These are phyloP conservation scores for Chelonoidis abingdonii DNA, from an alignment of 2,113 vertebrate species.

Conservation along the genomic window DNA sequence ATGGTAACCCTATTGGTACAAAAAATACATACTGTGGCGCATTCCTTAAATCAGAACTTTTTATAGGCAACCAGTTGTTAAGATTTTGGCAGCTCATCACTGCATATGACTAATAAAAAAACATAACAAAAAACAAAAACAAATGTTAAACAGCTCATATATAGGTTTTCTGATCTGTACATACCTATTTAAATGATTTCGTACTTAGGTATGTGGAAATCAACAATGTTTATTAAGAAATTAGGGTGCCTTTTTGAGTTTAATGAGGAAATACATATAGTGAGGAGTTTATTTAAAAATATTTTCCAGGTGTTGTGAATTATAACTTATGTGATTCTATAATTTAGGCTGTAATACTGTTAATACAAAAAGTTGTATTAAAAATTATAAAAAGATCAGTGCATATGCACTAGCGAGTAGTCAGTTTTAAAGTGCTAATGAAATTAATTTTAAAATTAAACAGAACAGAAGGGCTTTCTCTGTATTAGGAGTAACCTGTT, in stretches of 20 bases:
- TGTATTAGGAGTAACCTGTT: not conserved
- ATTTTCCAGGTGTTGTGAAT: not conserved
- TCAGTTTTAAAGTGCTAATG: slow-evolving; percentile 29
- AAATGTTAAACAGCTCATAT: not conserved
- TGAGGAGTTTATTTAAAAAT: not conserved
- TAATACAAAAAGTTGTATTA: not conserved
- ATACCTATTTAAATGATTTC: not conserved
- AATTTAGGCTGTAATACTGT: not conserved
- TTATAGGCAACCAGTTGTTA: too few species aligned
- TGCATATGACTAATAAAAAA: not conserved
- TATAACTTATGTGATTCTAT: not conserved
- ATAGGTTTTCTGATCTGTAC: not conserved
- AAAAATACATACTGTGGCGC: too few species aligned
- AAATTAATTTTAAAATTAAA: slow-evolving; percentile 46
- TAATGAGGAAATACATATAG: not conserved
- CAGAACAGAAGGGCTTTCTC: not conserved
- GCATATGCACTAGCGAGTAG: not conserved
- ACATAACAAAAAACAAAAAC: too few species aligned
- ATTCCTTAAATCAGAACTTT: too few species aligned
- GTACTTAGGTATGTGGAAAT: not conserved
- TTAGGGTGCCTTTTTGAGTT: slow-evolving; percentile 4
- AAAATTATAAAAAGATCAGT: slow-evolving; percentile 40
- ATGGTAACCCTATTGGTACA: too few species aligned
- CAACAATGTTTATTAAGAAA: not conserved
- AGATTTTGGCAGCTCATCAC: too few species aligned